phyloP scores from a whole-genome alignment of 2,888 invertebrate genomes.

The Dynastes hyllus region DNA sequence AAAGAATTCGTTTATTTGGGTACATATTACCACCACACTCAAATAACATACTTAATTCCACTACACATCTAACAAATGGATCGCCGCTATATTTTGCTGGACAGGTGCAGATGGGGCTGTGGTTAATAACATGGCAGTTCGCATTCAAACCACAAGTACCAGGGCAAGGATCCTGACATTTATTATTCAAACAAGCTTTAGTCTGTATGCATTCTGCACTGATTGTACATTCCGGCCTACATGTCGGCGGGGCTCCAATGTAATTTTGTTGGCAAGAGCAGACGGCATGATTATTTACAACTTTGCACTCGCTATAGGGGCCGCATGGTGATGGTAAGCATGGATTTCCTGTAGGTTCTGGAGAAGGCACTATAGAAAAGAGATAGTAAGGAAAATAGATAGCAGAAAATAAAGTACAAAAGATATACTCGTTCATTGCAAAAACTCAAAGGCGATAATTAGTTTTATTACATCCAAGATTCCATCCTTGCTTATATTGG shows the following conservation, averaged over 20 bases:
- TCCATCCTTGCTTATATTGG: too few relatives aligned
- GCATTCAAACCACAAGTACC: constrained; percentile 89
- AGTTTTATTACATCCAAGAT: too few relatives aligned
- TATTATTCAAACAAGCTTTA: constrained; percentile 85
- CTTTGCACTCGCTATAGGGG: constrained; percentile 85
- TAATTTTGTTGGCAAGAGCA: constrained; percentile 87
- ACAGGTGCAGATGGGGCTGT: constrained; percentile 90
- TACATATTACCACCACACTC: constrained; percentile 53
- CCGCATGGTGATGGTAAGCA: constrained; percentile 85
- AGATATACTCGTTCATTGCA: constrained; percentile 6
- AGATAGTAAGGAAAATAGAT: constrained; percentile 42
- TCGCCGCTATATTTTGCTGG: constrained; percentile 84
- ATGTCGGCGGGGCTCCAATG: constrained; percentile 84
- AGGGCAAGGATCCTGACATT: constrained; percentile 87
- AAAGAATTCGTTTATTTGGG: constrained; percentile 60
- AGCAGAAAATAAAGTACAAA: constrained; percentile 38
- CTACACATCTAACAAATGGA: constrained; percentile 84
- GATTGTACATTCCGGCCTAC: constrained; percentile 87
- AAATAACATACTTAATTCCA: constrained; percentile 78
- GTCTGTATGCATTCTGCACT: constrained; percentile 89
- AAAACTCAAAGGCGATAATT: constrained; percentile 3
- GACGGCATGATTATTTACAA: constrained; percentile 82
- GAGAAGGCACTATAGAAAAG: constrained; percentile 59
- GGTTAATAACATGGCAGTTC: constrained; percentile 87
- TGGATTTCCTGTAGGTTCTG: constrained; percentile 71